Conservation (phyloP, 2,888 invertebrate genomes). For the Aphidius colemani region DNA sequence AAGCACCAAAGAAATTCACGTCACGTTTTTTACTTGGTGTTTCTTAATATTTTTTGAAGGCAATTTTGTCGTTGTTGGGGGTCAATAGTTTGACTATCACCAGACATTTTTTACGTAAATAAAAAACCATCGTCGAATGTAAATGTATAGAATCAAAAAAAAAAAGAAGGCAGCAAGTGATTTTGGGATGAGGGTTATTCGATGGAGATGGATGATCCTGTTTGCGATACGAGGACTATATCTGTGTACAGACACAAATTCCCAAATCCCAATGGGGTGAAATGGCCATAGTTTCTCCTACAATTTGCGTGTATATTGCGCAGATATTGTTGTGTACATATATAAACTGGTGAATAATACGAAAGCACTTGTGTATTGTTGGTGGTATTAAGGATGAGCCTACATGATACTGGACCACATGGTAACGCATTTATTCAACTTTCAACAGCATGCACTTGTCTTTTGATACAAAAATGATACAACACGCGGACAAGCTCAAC, state of each 20-base stretch:
- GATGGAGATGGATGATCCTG: constrained; percentile 1
- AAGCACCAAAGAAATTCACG: too few relatives aligned
- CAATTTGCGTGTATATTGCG: constrained; percentile 20
- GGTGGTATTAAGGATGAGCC: constrained; percentile 55
- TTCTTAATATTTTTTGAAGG: too few relatives aligned
- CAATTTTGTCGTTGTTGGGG: too few relatives aligned
- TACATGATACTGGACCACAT: constrained; percentile 57
- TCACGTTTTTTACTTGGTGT: too few relatives aligned
- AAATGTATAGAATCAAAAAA: too few relatives aligned
- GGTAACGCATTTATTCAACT: constrained; percentile 41
- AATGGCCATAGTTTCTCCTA: constrained; percentile 47
- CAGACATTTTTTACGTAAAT: too few relatives aligned
- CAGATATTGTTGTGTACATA: background rate
- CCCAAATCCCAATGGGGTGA: constrained; percentile 15
- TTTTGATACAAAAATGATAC: background rate
- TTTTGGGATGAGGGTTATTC: too few relatives aligned
- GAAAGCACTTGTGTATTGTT: constrained; percentile 46
- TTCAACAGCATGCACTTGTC: constrained; percentile 25
- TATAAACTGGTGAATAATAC: constrained; percentile 30
- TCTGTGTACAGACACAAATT: constrained; percentile 5
- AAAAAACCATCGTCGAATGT: too few relatives aligned
- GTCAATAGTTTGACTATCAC: too few relatives aligned
- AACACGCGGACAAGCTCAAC: background rate
- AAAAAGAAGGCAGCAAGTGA: too few relatives aligned
- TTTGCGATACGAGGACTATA: background rate